Percentiles rank a stretch among this genome's conserved stretches.
Evolutionary conservation across 1,140 invertebrate genomes (phyloP).

Genomic region (Diachasma alloeum): DNA sequence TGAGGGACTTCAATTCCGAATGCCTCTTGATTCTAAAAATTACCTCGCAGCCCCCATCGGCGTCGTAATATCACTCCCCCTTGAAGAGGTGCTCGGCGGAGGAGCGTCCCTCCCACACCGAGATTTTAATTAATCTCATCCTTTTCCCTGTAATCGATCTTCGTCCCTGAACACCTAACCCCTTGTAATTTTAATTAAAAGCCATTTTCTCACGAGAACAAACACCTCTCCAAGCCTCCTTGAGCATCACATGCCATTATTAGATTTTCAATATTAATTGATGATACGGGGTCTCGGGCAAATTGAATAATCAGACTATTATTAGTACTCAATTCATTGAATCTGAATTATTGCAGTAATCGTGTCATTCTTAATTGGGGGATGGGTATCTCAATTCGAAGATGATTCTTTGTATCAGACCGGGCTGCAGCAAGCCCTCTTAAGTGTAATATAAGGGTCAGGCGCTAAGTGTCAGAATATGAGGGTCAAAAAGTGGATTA

Average conservation of each 20-base stretch:
- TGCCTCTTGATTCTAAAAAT: conserved; percentile 36
- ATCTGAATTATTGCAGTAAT: neutral
- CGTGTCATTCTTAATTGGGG: neutral
- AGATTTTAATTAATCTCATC: conserved; percentile 38
- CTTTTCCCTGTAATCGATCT: conserved; percentile 41
- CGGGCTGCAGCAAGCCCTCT: too few relatives aligned
- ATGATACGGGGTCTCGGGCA: neutral
- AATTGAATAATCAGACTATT: neutral
- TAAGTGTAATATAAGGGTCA: too few relatives aligned
- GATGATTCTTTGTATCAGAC: too few relatives aligned
- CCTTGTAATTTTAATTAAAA: conserved; percentile 59
- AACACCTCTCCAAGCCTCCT: neutral
- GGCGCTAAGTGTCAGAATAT: too few relatives aligned
- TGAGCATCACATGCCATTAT: neutral
- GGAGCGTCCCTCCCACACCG: neutral
- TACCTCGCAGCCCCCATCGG: neutral
- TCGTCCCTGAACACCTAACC: conserved; percentile 36
- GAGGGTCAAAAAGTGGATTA: too few relatives aligned
- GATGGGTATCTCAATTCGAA: too few relatives aligned
- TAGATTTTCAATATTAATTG: neutral
- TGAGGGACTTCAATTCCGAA: neutral
- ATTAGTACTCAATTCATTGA: neutral
- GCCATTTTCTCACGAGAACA: conserved; percentile 30
- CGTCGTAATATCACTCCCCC: neutral
- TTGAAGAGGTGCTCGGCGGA: neutral